phyloP scores from a whole-genome alignment of 37 sponge, comb jelly and placozoan species.

The Amphimedon queenslandica region DNA sequence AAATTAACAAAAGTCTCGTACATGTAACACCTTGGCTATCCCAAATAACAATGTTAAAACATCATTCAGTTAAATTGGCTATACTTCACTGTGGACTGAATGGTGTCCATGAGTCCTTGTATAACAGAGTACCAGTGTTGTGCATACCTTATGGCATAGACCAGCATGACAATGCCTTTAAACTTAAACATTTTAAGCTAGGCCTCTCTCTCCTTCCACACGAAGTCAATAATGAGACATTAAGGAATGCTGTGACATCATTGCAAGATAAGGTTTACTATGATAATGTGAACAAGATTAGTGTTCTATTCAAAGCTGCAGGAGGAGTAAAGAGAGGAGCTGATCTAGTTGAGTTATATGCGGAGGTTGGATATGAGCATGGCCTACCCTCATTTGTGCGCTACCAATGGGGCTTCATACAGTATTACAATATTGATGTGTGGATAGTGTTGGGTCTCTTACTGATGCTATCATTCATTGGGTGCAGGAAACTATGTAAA shows the following conservation, averaged over 20 bases:
- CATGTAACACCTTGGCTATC: slow-evolving; percentile 19
- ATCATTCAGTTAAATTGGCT: slow-evolving; percentile 7
- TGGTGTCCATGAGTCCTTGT: slow-evolving; percentile 26
- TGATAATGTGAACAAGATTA: neutral
- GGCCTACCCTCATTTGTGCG: neutral
- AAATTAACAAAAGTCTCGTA: neutral
- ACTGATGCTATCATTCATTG: neutral
- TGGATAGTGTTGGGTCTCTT: neutral
- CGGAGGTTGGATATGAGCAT: slow-evolving; percentile 1
- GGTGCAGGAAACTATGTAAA: neutral
- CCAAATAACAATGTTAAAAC: slow-evolving; percentile 18
- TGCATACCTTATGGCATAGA: slow-evolving; percentile 16
- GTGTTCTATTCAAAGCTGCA: neutral
- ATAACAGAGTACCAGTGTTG: slow-evolving; percentile 15
- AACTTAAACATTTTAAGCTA: neutral
- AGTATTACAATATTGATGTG: slow-evolving; percentile 6
- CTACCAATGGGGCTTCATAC: neutral
- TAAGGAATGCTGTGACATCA: neutral
- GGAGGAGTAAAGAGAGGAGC: neutral
- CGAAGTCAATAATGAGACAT: neutral
- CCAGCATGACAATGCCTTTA: slow-evolving; percentile 2
- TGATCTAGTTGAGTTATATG: slow-evolving; percentile 12
- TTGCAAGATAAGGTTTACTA: neutral
- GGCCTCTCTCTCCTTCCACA: neutral
- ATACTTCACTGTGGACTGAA: slow-evolving; percentile 31